Base-by-base conservation (phyloP, 2,888 invertebrate genomes). In the Gnatocerus cornutus region DNA sequence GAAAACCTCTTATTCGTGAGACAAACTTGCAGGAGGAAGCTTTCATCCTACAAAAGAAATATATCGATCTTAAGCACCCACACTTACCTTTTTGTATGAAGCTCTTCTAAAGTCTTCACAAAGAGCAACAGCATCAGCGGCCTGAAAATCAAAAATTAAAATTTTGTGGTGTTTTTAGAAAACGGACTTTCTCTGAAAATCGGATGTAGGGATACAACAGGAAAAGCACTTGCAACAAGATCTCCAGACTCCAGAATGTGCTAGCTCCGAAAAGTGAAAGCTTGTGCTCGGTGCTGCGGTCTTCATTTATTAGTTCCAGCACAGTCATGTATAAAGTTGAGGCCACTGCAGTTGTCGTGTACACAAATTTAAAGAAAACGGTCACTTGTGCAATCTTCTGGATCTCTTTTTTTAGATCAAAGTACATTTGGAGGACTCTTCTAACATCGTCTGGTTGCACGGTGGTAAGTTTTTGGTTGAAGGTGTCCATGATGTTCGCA, bases 71-170 rank as follows among this genome's bases (percentile, higher is more conserved):
- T 30, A n/a, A n/a, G n/a, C n/a, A n/a, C n/a, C n/a, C n/a, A n/a
- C n/a, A 37, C n/a, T 43, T 43, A 43, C 43, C 43, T 43, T 14
- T 12, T 43, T 43, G 14, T 43, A 43, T 7, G 3, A 6, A n/a
- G 37, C 2, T 37, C 37, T 13, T 13, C 3, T 10, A 14, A 43
- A 3, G 43, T 14, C 43, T 43, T 43, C 8, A 14, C 12, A 43
- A 1, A 43, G 9, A 43, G 7, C 10, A 10, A 43, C 8, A 13
- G 43, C 10, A 4, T 43, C 4, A 1, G 12, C 1, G 14, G 10
- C 14, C 43, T 43, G 12, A 9, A 43, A 43, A 10, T 8, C 7
- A 5, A n/a, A 6, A 37, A 6, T 37, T n/a, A 37, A n/a, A n/a
- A 37, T 37, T 7, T n/a, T 7, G 6, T 7, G 1, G 2, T 37